phyloP scores from a whole-genome alignment of 2,888 invertebrate species.

The Torymus auratus region DNA sequence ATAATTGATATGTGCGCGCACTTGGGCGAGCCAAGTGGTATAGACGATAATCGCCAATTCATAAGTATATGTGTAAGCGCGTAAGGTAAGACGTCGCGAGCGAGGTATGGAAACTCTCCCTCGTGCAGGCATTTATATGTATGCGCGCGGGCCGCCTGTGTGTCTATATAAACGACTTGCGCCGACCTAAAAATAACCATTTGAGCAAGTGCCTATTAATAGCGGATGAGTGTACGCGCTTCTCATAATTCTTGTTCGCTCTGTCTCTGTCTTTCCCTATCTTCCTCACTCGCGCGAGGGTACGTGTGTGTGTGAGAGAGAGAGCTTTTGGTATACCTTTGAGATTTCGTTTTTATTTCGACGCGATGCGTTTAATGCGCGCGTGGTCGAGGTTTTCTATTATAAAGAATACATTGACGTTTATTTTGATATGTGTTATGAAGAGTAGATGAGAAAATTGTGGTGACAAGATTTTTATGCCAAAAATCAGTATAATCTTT shows the following conservation, averaged over 20 bases:
- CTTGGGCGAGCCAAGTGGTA: no score
- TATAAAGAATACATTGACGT: no score
- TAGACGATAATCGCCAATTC: constrained; percentile 41
- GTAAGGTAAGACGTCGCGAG: constrained; percentile 46
- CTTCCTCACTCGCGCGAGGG: not conserved
- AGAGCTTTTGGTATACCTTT: not conserved
- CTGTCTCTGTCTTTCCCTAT: constrained; percentile 22
- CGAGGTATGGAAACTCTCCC: constrained; percentile 20
- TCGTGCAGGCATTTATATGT: constrained; percentile 33
- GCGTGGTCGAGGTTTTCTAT: no score
- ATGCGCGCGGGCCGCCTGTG: not conserved
- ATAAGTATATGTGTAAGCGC: not conserved
- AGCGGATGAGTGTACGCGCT: constrained; percentile 75
- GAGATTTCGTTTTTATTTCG: constrained; percentile 2
- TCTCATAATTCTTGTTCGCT: constrained; percentile 59
- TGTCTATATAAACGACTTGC: constrained; percentile 50
- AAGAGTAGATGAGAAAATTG: no score
- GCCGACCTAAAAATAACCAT: constrained; percentile 76
- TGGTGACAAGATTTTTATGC: no score
- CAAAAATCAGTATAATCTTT: no score
- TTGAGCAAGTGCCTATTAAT: constrained; percentile 79
- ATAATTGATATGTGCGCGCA: no score
- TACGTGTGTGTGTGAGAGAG: no score
- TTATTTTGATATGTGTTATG: no score
- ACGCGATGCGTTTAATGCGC: no score